phyloP scores from a whole-genome alignment of 1,140 invertebrate species.

The Zaprionus lachaisei region DNA sequence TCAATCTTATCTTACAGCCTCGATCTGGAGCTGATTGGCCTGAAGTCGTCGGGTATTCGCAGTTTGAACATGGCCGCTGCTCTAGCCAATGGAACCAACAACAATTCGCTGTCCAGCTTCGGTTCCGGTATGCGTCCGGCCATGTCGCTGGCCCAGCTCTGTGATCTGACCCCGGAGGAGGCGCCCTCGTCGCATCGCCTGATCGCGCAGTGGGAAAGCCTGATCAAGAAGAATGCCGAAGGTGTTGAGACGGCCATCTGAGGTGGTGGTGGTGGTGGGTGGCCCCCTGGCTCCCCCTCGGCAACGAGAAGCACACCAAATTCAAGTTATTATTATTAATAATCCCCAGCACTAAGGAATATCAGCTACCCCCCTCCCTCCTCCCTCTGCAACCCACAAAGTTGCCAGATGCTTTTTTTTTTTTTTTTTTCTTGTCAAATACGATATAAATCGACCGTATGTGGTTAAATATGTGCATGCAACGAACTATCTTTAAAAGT shows the following conservation, averaged over 20 bases:
- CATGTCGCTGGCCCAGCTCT: conserved; percentile 86
- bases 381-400: neutral
- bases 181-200: conserved; percentile 87
- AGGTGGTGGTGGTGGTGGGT: neutral
- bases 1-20: conserved; percentile 32
- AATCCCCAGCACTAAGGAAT: conserved; percentile 42
- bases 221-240: conserved; percentile 86
- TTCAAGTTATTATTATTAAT: conserved; percentile 68
- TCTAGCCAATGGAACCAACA: conserved; percentile 48
- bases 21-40: conserved; percentile 50
- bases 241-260: conserved; percentile 58
- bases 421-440: neutral
- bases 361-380: neutral
- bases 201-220: conserved; percentile 87
- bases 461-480: conserved; percentile 20
- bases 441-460: neutral
- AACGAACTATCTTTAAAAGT: conserved; percentile 70
- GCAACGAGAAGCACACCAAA: conserved; percentile 68
- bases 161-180: conserved; percentile 86
- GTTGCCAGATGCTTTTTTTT: conserved; percentile 4
- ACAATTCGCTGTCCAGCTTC: conserved; percentile 39
- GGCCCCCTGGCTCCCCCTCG: neutral
- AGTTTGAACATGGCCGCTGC: conserved; percentile 54
- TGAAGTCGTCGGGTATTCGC: conserved; percentile 61
- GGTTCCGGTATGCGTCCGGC: conserved; percentile 86